phyloP scores from a whole-genome alignment of 1,140 invertebrate genomes.

The Himalopsyche phryganea region DNA sequence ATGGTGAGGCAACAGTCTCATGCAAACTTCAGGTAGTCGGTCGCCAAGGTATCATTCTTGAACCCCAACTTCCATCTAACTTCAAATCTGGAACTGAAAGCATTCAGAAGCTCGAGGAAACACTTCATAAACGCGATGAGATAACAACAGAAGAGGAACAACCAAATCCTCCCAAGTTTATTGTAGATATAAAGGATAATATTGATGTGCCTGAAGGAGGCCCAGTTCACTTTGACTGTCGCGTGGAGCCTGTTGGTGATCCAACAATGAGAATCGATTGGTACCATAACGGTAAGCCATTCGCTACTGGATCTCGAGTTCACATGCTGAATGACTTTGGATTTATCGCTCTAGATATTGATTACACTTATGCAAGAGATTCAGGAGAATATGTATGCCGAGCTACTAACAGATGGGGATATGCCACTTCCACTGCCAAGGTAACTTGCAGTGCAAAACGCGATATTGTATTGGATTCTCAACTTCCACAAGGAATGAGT shows the following conservation, averaged over 20 bases:
- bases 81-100: conserved; percentile 84
- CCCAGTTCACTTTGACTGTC: conserved; percentile 86
- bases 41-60: conserved; percentile 82
- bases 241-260: conserved; percentile 84
- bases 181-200: conserved; percentile 78
- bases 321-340: conserved; percentile 91
- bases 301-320: conserved; percentile 83
- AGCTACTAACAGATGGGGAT: conserved; percentile 82
- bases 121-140: conserved; percentile 83
- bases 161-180: conserved; percentile 81
- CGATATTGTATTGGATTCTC: conserved; percentile 86
- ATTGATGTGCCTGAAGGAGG: conserved; percentile 82
- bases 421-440: conserved; percentile 77
- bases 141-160: conserved; percentile 76
- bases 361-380: conserved; percentile 82
- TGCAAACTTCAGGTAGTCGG: conserved; percentile 82
- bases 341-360: conserved; percentile 84
- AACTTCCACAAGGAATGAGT: conserved; percentile 89
- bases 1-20: conserved; percentile 83
- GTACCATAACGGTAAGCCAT: conserved; percentile 88
- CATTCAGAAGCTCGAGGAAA: conserved; percentile 86
- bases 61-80: conserved; percentile 84
- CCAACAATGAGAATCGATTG: conserved; percentile 88
- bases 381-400: conserved; percentile 82
- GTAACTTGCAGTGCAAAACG: conserved; percentile 82